These are phyloP conservation scores for Drosophila tanythrix DNA, from an alignment of 2,888 invertebrate species.

Conservation along the genomic window DNA sequence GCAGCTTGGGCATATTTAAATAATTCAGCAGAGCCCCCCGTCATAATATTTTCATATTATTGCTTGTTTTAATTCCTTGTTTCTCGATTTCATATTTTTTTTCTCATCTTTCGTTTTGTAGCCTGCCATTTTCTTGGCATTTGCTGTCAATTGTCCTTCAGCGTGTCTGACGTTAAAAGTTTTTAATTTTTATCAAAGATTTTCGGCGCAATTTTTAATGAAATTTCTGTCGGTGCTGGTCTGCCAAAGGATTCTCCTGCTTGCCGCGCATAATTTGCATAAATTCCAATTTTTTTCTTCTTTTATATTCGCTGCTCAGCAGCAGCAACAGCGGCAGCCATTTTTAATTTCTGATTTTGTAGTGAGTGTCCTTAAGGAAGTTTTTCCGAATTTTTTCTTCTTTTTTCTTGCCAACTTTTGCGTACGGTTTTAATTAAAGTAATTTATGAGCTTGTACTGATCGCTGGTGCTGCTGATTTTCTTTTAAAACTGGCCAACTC, in stretches of 20 bases:
- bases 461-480: slow-evolving; percentile 2
- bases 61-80: slow-evolving; percentile 80
- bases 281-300: slow-evolving; percentile 47
- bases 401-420: slow-evolving; percentile 19
- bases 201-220: slow-evolving; percentile 71
- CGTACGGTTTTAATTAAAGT: slow-evolving; percentile 58
- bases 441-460: slow-evolving; percentile 47
- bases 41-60: slow-evolving; percentile 79
- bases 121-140: slow-evolving; percentile 33
- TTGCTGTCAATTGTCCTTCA: slow-evolving; percentile 70
- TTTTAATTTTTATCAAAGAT: slow-evolving; percentile 75
- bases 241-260: slow-evolving; percentile 67
- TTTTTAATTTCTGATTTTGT: slow-evolving; percentile 70
- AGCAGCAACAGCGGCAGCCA: slow-evolving; percentile 40
- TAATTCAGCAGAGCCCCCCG: slow-evolving; percentile 51
- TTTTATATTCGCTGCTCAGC: not conserved
- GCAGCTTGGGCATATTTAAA: slow-evolving; percentile 77
- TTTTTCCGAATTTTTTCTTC: slow-evolving; percentile 17
- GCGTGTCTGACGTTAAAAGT: slow-evolving; percentile 55
- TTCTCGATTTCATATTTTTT: slow-evolving; percentile 62
- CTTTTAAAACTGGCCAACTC: slow-evolving; percentile 57
- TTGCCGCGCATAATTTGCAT: slow-evolving; percentile 66
- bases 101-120: slow-evolving; percentile 10
- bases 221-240: slow-evolving; percentile 64
- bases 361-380: slow-evolving; percentile 66